phyloP scores from a whole-genome alignment of 1,140 invertebrate genomes.

The Ceratosolen fusciceps region DNA sequence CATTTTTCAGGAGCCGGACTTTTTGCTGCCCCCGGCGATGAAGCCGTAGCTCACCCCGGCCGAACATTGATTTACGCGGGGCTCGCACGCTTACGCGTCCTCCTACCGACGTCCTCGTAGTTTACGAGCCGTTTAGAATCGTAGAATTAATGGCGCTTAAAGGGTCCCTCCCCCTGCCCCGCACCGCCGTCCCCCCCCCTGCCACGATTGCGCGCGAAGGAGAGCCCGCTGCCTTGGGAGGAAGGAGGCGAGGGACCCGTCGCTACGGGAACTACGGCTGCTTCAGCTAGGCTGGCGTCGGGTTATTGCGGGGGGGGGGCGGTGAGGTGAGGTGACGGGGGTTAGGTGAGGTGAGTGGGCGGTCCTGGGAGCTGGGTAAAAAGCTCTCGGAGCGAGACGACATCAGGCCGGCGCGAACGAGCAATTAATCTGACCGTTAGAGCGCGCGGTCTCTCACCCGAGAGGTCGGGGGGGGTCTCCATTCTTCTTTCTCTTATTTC shows the following conservation, averaged over 20 bases:
- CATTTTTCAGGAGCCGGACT: slow-evolving; percentile 12
- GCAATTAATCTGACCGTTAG: slow-evolving; percentile 53
- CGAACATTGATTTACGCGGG: not conserved
- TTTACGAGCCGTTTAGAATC: too few species aligned
- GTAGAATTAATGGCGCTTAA: too few species aligned
- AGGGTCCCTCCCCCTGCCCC: too few species aligned
- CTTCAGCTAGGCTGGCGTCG: too few species aligned
- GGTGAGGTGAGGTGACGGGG: not conserved
- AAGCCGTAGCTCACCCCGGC: not conserved
- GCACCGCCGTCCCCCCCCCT: too few species aligned
- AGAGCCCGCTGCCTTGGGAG: too few species aligned
- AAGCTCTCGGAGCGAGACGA: not conserved
- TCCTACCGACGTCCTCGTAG: too few species aligned
- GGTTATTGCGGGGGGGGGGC: too few species aligned
- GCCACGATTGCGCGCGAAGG: too few species aligned
- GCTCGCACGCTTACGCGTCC: not conserved
- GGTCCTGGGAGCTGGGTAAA: not conserved
- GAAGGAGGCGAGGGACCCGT: too few species aligned
- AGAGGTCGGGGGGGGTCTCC: slow-evolving; percentile 28
- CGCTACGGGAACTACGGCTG: too few species aligned
- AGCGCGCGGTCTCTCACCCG: slow-evolving; percentile 27
- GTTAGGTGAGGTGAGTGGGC: not conserved
- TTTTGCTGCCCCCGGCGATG: not conserved
- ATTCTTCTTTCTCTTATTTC: slow-evolving; percentile 43
- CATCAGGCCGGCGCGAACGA: slow-evolving; percentile 45